Evolutionary conservation across 2,888 invertebrate species (phyloP).

Genomic region (Bruchidius siliquastri): DNA sequence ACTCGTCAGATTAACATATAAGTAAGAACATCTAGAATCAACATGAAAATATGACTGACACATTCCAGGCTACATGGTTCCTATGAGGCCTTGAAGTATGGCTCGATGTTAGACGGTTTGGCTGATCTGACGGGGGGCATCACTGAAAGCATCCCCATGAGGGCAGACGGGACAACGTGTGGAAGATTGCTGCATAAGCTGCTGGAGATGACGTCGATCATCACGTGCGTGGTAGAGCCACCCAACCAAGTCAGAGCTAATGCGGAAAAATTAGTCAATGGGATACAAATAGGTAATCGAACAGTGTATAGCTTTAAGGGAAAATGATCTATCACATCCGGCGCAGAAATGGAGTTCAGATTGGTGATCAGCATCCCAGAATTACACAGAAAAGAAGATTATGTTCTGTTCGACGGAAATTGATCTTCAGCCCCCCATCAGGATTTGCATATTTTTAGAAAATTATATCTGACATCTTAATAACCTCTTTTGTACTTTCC

Average conservation of each 20-base stretch:
- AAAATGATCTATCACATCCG: too few relatives aligned
- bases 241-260: slow-evolving; percentile 45
- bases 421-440: too few relatives aligned
- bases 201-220: slow-evolving; percentile 77
- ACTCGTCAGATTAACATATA: too few relatives aligned
- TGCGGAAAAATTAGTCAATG: slow-evolving; percentile 59
- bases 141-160: slow-evolving; percentile 73
- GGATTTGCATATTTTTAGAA: too few relatives aligned
- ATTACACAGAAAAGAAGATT: too few relatives aligned
- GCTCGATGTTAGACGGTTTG: slow-evolving; percentile 80
- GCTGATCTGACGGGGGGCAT: slow-evolving; percentile 87
- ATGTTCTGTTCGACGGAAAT: too few relatives aligned
- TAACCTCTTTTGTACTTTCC: not conserved
- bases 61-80: slow-evolving; percentile 79
- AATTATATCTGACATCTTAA: too few relatives aligned
- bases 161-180: slow-evolving; percentile 66
- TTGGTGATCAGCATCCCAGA: too few relatives aligned
- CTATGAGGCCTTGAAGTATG: slow-evolving; percentile 89
- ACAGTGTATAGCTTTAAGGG: too few relatives aligned
- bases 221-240: slow-evolving; percentile 70
- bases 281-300: slow-evolving; percentile 60
- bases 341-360: too few relatives aligned
- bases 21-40: too few relatives aligned
- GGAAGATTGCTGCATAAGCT: slow-evolving; percentile 62
- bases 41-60: not conserved